Conservation (phyloP, 2,113 vertebrate species). For the Chamaea fasciata region DNA sequence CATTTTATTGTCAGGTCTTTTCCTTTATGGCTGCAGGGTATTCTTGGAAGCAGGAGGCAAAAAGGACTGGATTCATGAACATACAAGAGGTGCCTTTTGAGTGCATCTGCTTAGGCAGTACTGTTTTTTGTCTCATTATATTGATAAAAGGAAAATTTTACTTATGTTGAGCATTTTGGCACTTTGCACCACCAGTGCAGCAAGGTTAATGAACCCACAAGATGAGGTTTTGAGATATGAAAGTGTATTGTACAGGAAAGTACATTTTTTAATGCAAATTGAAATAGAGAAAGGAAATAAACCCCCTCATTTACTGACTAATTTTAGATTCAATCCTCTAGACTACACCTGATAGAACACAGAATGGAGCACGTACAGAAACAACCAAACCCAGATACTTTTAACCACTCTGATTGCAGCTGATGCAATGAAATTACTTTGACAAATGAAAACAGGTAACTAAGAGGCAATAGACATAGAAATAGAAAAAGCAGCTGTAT, state of each 20-base stretch:
- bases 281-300: not conserved
- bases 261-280: not conserved
- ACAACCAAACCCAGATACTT: not conserved
- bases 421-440: not conserved
- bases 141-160: not conserved
- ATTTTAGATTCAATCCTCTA: not conserved
- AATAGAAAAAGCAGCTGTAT: not conserved
- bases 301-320: not conserved
- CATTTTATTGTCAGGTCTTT: not conserved
- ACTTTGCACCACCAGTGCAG: rapidly evolving
- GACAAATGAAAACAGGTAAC: not conserved
- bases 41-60: not conserved
- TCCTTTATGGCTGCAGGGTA: not conserved
- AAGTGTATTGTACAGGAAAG: not conserved
- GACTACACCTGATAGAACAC: not conserved
- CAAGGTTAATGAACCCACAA: not conserved
- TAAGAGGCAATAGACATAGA: not conserved
- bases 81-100: not conserved
- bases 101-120: not conserved
- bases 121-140: not conserved
- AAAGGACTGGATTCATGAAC: not conserved
- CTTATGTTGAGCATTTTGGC: not conserved
- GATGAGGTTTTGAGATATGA: not conserved
- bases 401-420: not conserved
- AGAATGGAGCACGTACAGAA: not conserved